A percentile compares a stretch with the other conserved stretches of the same genome.
Conservation (phyloP, 1,140 invertebrate species). For the Lepidurus arcticus region DNA sequence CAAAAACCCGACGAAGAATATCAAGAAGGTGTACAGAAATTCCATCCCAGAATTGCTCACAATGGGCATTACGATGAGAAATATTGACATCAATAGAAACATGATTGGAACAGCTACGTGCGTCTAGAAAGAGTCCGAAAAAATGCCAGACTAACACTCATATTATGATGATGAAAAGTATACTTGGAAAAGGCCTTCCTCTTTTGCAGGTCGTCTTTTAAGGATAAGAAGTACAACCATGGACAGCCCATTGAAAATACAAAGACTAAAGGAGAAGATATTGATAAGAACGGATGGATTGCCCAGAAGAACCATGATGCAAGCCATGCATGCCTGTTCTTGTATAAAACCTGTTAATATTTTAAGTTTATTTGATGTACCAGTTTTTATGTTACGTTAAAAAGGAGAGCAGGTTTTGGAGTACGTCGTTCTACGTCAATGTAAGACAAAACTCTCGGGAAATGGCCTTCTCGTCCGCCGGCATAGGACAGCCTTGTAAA, state of each 20-base stretch:
- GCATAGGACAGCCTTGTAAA: slow-evolving; percentile 49
- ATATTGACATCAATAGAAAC: slow-evolving; percentile 64
- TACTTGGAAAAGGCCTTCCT: slow-evolving; percentile 51
- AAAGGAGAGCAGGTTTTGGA: slow-evolving; percentile 51
- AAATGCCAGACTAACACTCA: background rate
- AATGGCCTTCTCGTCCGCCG: slow-evolving; percentile 54
- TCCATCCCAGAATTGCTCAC: slow-evolving; percentile 66
- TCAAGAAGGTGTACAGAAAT: slow-evolving; percentile 68
- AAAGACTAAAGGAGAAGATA: slow-evolving; percentile 52
- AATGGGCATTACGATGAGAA: slow-evolving; percentile 70
- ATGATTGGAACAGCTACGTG: slow-evolving; percentile 68
- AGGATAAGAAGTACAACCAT: slow-evolving; percentile 48
- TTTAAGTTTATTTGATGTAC: background rate
- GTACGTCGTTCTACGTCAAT: slow-evolving; percentile 50
- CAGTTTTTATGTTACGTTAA: slow-evolving; percentile 47
- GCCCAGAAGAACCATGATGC: slow-evolving; percentile 47
- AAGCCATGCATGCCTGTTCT: slow-evolving; percentile 44
- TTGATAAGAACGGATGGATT: slow-evolving; percentile 50
- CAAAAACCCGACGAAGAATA: slow-evolving; percentile 61
- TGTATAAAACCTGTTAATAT: slow-evolving; percentile 23
- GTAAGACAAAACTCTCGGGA: slow-evolving; percentile 52
- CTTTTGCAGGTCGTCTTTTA: slow-evolving; percentile 48
- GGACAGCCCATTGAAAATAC: slow-evolving; percentile 51
- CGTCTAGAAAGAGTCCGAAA: slow-evolving; percentile 50
- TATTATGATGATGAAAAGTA: slow-evolving; percentile 38